Percentiles rank a stretch among this genome's conserved stretches.
phyloP scores from a whole-genome alignment of 1,140 invertebrate genomes.

The Zaprionus davidi region DNA sequence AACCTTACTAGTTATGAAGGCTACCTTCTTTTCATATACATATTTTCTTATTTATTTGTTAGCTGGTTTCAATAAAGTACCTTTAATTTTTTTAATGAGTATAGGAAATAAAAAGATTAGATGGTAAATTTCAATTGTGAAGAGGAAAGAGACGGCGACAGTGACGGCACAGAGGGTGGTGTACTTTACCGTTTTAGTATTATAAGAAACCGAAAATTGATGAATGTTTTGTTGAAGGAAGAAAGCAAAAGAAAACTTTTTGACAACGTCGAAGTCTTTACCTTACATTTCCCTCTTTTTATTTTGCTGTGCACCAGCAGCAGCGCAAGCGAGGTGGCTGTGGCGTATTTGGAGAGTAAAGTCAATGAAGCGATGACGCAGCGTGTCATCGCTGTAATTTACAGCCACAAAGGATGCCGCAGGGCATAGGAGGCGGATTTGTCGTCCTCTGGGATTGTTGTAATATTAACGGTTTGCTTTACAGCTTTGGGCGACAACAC shows the following conservation, averaged over 20 bases:
- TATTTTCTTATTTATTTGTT: too few species aligned
- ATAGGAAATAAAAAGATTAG: conserved; percentile 9
- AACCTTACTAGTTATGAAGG: too few species aligned
- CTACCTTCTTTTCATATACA: too few species aligned
- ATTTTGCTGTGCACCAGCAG: not conserved
- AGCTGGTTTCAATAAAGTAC: too few species aligned
- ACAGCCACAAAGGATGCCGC: conserved; percentile 40
- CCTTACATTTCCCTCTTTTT: not conserved
- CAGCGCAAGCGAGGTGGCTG: not conserved
- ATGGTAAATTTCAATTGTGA: not conserved
- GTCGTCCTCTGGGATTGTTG: conserved; percentile 54
- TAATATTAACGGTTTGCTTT: conserved; percentile 65
- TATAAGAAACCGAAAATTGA: conserved; percentile 22
- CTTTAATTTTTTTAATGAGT: not conserved
- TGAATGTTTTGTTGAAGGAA: conserved; percentile 20
- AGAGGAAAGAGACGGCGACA: not conserved
- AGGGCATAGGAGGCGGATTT: conserved; percentile 38
- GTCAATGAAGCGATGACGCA: conserved; percentile 73
- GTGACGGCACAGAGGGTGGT: not conserved
- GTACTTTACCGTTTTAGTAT: not conserved
- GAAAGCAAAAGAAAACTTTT: conserved; percentile 26
- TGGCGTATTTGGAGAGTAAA: conserved; percentile 42
- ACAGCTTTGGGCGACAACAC: conserved; percentile 54
- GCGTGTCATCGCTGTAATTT: conserved; percentile 76
- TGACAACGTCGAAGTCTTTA: conserved; percentile 20